Evolutionary conservation across 1,140 invertebrate species (phyloP), one percentile per base, ranked within the genome.

Genomic region (Steinernema feltiae): DNA sequence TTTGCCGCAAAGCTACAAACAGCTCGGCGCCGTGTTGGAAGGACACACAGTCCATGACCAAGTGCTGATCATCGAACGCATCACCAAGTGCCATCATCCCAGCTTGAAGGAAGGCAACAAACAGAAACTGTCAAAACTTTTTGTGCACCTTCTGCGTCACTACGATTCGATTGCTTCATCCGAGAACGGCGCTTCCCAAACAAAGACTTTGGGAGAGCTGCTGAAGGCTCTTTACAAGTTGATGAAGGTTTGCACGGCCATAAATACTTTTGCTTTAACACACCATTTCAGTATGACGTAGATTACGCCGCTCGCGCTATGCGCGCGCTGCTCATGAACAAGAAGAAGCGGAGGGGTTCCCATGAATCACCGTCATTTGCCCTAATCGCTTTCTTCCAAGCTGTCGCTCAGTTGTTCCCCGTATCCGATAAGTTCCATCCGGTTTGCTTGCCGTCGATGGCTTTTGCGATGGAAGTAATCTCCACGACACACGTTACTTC

Each of bases 21-120:
- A 74, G 15, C 72, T 79, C 76, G 32, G 30, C 17, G 76, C 48
- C 1, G 24, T 79, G 0, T 30, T 79, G 0, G 71, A 79, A 18
- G 77, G 46, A 30, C 24, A 74, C 48, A 32, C 41, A 17, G 69
- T 1, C 29, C 27, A 71, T 18, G 41, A 69, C 29, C 29, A 70
- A 30, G 69, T 18, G 1, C 41, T 69, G 3, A 72, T 75, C 63
- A 69, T 74, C 27, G 73, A 75, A 70, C n/a, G 73, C 17, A 27
- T 80, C 21, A 48, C 76, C 17, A 80, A 79, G 32, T 79, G 77
- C 74, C 74, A 79, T 30, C 79, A 80, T 79, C 79, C 79, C 17
- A 76, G 79, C 53, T 71, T 80, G 1, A 80, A 80, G 74, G 78
- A 76, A n/a, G 79, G 79, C 18, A 80, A 80, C 48, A 80, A 80